phyloP scores from a whole-genome alignment of 1,140 invertebrate genomes.

The Rhopalosiphum padi region DNA sequence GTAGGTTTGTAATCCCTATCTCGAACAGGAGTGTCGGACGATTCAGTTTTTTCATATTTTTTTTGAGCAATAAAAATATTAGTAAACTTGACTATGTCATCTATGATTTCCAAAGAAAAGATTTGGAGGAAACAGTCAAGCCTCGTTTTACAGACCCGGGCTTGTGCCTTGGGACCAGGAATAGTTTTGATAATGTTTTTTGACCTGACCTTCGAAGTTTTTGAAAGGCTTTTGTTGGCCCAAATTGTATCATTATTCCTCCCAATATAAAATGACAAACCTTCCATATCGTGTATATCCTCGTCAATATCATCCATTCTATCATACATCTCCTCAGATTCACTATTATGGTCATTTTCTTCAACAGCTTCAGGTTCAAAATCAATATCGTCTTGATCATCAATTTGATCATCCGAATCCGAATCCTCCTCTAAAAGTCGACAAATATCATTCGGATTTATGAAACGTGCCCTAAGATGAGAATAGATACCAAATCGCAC shows the following conservation, averaged over 20 bases:
- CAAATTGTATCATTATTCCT: constrained; percentile 20
- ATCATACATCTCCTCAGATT: constrained; percentile 12
- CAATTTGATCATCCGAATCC: constrained; percentile 30
- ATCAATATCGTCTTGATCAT: constrained; percentile 43
- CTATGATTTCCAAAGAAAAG: constrained; percentile 34
- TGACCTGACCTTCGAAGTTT: neutral
- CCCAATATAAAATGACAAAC: neutral
- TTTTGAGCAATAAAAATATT: constrained; percentile 38
- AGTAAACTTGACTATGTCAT: constrained; percentile 19
- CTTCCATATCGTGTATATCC: neutral
- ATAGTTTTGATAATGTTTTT: constrained; percentile 11
- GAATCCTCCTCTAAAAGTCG: constrained; percentile 19
- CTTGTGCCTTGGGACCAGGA: neutral
- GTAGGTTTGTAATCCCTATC: neutral
- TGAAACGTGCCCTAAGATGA: constrained; percentile 4
- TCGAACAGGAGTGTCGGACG: constrained; percentile 21
- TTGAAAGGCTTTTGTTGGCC: constrained; percentile 7
- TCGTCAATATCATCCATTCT: constrained; percentile 9
- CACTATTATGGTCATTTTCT: constrained; percentile 23
- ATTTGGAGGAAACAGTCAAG: constrained; percentile 26
- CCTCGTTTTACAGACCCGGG: constrained; percentile 2
- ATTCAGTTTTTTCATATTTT: constrained; percentile 29
- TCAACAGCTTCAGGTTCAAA: constrained; percentile 22
- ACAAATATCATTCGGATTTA: constrained; percentile 21
- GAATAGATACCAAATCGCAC: constrained; percentile 3